Evolutionary conservation across 2,888 invertebrate genomes (phyloP).

Genomic region (Limenitis arthemis): DNA sequence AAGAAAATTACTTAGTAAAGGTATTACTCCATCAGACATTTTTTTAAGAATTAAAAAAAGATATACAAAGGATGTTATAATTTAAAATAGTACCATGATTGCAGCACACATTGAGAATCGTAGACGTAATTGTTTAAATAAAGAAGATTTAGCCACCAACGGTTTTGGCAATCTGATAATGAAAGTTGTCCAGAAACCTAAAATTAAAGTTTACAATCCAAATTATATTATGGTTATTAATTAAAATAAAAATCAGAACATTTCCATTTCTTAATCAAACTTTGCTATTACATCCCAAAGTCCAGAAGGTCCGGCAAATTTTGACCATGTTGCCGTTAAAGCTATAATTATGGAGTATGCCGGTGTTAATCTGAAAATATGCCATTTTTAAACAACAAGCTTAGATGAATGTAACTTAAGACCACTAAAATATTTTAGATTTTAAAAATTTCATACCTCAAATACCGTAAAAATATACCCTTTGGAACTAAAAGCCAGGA

Average conservation of each 20-base stretch:
- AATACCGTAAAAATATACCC: conserved; percentile 30
- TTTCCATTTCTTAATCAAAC: neutral
- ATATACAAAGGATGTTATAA: no score
- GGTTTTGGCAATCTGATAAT: conserved; percentile 30
- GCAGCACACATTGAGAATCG: conserved; percentile 32
- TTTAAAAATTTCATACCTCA: conserved; percentile 28
- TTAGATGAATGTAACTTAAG: no score
- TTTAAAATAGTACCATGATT: conserved; percentile 28
- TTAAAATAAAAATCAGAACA: no score
- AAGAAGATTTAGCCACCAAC: conserved; percentile 38
- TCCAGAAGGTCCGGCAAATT: conserved; percentile 45
- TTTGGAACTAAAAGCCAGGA: conserved; percentile 28
- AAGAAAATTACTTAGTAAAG: no score
- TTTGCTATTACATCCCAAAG: conserved; percentile 37
- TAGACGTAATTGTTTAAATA: conserved; percentile 39
- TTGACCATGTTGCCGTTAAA: conserved; percentile 36
- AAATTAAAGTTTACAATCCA: neutral
- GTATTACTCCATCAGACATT: no score
- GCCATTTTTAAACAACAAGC: neutral
- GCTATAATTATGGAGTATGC: conserved; percentile 31
- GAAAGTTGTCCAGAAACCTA: conserved; percentile 6
- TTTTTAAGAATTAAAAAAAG: no score
- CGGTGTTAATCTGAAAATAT: conserved; percentile 32
- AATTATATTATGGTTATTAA: no score
- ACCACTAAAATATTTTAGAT: neutral